These are phyloP conservation scores for Lamprotornis superbus DNA, from an alignment of 2,113 vertebrate genomes.

Conservation along the genomic window DNA sequence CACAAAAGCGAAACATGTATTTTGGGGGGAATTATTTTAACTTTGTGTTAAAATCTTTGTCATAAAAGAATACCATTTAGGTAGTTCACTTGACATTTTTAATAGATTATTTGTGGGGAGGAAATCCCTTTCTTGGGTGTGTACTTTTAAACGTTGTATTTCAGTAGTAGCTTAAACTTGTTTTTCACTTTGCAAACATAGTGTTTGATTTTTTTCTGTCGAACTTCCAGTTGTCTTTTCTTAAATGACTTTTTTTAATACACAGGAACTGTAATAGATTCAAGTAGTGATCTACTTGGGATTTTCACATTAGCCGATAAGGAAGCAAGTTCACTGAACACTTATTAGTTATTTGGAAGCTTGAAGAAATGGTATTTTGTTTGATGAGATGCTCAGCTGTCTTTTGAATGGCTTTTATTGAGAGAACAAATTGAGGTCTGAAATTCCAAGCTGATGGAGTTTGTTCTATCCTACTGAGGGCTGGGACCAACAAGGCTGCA, in stretches of 20 bases:
- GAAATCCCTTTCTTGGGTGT: neutral
- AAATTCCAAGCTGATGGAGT: neutral
- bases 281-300: rapidly evolving
- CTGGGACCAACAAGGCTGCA: rapidly evolving
- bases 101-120: neutral
- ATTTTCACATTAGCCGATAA: neutral
- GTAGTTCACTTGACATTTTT: neutral
- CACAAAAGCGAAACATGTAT: neutral
- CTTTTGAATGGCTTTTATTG: neutral
- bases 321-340: neutral
- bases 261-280: neutral
- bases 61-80: neutral
- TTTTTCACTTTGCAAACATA: neutral
- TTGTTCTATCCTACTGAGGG: rapidly evolving
- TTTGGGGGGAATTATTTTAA: neutral
- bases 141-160: neutral
- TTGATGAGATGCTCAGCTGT: neutral
- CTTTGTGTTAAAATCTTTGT: neutral
- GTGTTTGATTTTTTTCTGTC: neutral
- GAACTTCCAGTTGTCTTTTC: neutral
- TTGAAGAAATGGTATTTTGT: neutral
- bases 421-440: neutral
- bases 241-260: neutral
- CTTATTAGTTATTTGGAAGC: neutral
- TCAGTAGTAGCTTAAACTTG: neutral